Evolutionary conservation across 2,888 invertebrate genomes (phyloP).

Genomic region (Agonopterix subpropinquella): DNA sequence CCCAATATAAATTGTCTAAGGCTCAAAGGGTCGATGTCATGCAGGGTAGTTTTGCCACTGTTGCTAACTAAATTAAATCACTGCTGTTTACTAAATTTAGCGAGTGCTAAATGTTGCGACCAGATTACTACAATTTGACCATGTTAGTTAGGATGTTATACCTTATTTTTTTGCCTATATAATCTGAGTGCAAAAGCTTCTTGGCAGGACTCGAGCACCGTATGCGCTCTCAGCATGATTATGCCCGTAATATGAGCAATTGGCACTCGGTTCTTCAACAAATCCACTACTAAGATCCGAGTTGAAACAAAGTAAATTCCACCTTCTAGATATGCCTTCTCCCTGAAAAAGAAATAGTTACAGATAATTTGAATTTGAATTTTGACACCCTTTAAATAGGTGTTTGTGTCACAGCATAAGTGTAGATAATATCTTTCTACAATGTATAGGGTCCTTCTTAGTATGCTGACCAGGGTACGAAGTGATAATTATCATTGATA

Average conservation of each 20-base stretch:
- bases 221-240: slow-evolving; percentile 92
- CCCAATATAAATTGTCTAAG: too few relatives aligned
- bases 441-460: too few relatives aligned
- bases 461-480: too few relatives aligned
- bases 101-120: not conserved
- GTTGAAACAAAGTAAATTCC: slow-evolving; percentile 97
- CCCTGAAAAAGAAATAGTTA: slow-evolving; percentile 58
- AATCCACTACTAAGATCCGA: slow-evolving; percentile 95
- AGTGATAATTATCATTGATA: too few relatives aligned
- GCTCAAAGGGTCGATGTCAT: too few relatives aligned
- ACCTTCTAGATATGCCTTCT: slow-evolving; percentile 91
- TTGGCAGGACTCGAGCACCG: slow-evolving; percentile 91
- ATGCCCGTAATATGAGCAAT: slow-evolving; percentile 92
- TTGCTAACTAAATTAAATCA: not conserved
- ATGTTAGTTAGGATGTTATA: slow-evolving; percentile 12
- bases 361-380: too few relatives aligned
- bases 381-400: too few relatives aligned
- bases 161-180: slow-evolving; percentile 94
- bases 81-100: not conserved
- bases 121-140: not conserved
- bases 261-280: slow-evolving; percentile 94
- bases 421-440: too few relatives aligned
- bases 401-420: too few relatives aligned
- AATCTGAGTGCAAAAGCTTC: slow-evolving; percentile 96
- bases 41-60: too few relatives aligned